Evolutionary conservation across 2,113 vertebrate genomes (phyloP), one percentile per base, ranked within the genome.

Genomic region (Sylvia atricapilla): DNA sequence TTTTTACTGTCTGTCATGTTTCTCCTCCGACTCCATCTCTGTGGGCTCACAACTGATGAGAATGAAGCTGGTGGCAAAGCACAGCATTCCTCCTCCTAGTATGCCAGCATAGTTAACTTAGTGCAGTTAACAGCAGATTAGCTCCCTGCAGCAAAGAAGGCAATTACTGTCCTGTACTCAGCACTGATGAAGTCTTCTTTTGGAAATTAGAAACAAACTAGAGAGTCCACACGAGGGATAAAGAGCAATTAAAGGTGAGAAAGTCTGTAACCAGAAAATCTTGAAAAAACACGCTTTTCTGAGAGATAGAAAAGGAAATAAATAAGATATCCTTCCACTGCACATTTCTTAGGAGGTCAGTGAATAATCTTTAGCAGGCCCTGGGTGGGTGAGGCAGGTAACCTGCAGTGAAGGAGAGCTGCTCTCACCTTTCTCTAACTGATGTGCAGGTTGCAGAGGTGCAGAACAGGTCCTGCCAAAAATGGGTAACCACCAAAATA

Each of bases 161-260:
- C 70, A 95, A 73, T 85, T 90, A 85, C 11, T 73, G 28, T 53
- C 58, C 79, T 80, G 23, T 69, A 73, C 67, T 83, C 25, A 56
- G 41, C 41, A 53, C 44, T 85, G 78, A 87, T 87, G 82, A 85
- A 14, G 13, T 60, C 44, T 88, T 50, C 27, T 83, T 94, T 33
- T 89, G 85, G 75, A 92, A 96, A 90, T 90, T 46, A 80, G 79
- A 90, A 96, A 58, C 31, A 62, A 92, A 56, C 53, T 24, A 39
- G 10, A 82, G 39, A 87, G 39, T 73, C 63, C 12, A 16, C 17
- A 76, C 58, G n/a, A 76, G 13, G 11, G 66, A 83, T 58, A 91
- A 85, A 53, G 49, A 84, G 41, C 58, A 92, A 90, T 92, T 93
- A 90, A 90, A 77, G 15, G 24, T 96, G 59, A 85, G 53, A 88